Base-by-base conservation (phyloP, 2,888 invertebrate species). In the Drosophila planitibia region DNA sequence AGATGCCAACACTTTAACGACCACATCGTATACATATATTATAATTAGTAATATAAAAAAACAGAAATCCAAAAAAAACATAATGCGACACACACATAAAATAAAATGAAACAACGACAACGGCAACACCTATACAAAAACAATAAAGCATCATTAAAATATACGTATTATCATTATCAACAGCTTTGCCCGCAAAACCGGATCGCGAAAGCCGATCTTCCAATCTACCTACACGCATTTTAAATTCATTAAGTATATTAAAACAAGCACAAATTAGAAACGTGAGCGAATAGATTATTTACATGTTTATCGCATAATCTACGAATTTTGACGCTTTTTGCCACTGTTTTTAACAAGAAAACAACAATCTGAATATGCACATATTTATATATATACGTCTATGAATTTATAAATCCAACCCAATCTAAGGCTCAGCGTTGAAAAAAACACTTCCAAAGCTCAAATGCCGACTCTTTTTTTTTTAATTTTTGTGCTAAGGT, bases 231-330 rank as follows among this genome's bases (percentile, higher is more conserved):
- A 73, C 81, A 55, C 62, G 65, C 81, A 61, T 60, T 81, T 74
- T 76, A 86, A 83, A 86, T 85, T 85, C 85, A 90, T 86, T 86
- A 88, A 83, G 70, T 88, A 85, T 90, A 90, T 90, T 86, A 88
- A 90, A 86, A 86, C 83, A 85, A 90, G 84, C 90, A 84, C 86
- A 90, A 84, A 86, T 90, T 86, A 90, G 85, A 89, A 87, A 77
- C 74, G 81, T 70, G 85, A 82, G 68, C 74, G 54, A 69, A 47
- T 57, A 19, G 9, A 86, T 89, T 87, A 86, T 87, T 87, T 77
- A 41, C 83, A 89, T 90, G 73, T 88, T 90, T 82, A 90, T 88
- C 89, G 74, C 85, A 89, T 88, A 90, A 89, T 82, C 87, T 84
- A 74, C 79, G 75, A 90, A 74, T 83, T 90, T 88, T 88, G 87